Base-by-base conservation (phyloP, 2,113 vertebrate species). In the Dendrocopos noguchii region DNA sequence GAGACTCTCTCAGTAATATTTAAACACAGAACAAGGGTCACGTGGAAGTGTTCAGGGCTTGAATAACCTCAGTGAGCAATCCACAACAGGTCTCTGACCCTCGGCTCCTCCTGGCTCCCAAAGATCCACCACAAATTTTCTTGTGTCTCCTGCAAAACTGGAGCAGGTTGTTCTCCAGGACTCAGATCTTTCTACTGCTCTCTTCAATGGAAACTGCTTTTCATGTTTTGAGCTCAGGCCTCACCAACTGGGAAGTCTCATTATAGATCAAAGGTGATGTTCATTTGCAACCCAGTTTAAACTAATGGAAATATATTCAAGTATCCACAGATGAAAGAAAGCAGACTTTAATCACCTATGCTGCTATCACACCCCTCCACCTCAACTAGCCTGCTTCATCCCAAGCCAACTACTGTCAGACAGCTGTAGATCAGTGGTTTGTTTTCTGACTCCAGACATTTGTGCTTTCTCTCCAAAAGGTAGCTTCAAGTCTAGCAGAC, bases 251-350 rank as follows among this genome's bases (percentile, higher is more conserved):
- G 73, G 55, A 95, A 78, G 81, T 29, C 70, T 61, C 91, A 66
- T 86, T 84, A 80, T 3, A 92, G 61, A 74, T 84, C 81, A 88
- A 87, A 94, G 70, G 61, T 28, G 56, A 72, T 46, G 42, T 56
- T 64, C 78, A 84, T 34, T 60, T 72, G 74, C 66, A 71, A 78
- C 70, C 36, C 74, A 84, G 12, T 56, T 91, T 78, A 75, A 89
- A 75, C 61, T 87, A 81, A 79, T 34, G 71, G 42, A 71, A 94
- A 93, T 66, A 84, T 84, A 88, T 56, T 72, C 42, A 79, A 52
- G 59, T 71, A 79, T 24, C 61, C 55, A 6, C 5, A 89, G 84
- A 67, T 60, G 70, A 81, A 87, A 84, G 71, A 72, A 81, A 36
- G 15, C 63, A 56, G 78, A 42, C 78, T 87, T 74, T 21, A 87